Evolutionary conservation across 2,888 invertebrate genomes (phyloP).

Genomic region (Apodemia zela): DNA sequence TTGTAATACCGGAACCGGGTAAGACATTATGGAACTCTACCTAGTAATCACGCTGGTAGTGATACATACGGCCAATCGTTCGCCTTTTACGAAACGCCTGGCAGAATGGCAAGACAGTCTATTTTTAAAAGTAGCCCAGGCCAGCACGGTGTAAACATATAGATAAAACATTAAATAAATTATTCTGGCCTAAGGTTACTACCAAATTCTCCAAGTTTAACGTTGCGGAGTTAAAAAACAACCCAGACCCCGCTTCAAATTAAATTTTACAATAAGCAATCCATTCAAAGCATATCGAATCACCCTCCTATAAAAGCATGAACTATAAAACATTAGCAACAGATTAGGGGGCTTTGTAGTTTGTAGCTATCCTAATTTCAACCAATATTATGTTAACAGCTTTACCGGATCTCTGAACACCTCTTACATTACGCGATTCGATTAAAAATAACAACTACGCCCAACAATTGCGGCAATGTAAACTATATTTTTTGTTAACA

Average conservation of each 20-base stretch:
- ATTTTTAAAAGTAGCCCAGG: too few species aligned
- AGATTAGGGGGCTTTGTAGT: conserved; percentile 48
- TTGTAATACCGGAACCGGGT: too few species aligned
- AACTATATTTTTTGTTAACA: conserved; percentile 21
- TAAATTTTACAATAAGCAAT: conserved; percentile 51
- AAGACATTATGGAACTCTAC: too few species aligned
- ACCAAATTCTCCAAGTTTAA: background rate
- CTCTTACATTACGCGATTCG: conserved; percentile 36
- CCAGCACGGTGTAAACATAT: too few species aligned
- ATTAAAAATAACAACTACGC: conserved; percentile 10
- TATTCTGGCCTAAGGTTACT: background rate
- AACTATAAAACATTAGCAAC: conserved; percentile 49
- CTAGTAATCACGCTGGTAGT: too few species aligned
- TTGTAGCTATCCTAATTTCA: conserved; percentile 36
- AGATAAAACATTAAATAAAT: too few species aligned
- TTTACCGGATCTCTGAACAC: conserved; percentile 34
- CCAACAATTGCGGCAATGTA: conserved; percentile 24
- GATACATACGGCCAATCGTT: too few species aligned
- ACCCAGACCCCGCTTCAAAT: conserved; percentile 40
- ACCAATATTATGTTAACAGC: conserved; percentile 42
- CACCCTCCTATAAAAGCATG: conserved; percentile 45
- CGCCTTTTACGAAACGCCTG: too few species aligned
- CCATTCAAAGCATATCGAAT: conserved; percentile 55
- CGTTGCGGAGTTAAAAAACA: background rate
- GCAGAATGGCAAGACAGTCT: too few species aligned